Evolutionary conservation across 1,140 invertebrate species (phyloP).

Genomic region (Phthorimaea operculella): DNA sequence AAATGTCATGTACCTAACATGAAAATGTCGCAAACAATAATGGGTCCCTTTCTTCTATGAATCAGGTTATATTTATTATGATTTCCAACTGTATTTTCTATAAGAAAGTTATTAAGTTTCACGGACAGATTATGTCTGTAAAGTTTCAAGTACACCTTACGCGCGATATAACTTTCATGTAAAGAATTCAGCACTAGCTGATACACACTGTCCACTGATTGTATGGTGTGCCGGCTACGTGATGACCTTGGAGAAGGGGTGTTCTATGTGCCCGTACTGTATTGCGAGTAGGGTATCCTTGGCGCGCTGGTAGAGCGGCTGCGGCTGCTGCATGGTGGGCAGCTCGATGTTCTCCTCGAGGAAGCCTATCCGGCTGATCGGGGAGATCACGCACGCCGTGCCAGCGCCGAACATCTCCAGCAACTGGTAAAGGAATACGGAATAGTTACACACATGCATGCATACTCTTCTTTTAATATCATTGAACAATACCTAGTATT

Average conservation of each 20-base stretch:
- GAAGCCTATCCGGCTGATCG: conserved; percentile 85
- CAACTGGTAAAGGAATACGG: conserved; percentile 71
- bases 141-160: too few relatives aligned
- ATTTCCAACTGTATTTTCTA: too few relatives aligned
- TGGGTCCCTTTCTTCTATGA: too few relatives aligned
- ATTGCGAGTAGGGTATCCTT: conserved; percentile 83
- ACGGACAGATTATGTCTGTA: too few relatives aligned
- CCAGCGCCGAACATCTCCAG: conserved; percentile 95
- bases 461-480: too few relatives aligned
- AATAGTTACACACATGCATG: too few relatives aligned
- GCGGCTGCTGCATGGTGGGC: conserved; percentile 79
- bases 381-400: conserved; percentile 93
- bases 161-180: too few relatives aligned
- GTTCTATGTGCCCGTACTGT: conserved; percentile 85
- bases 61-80: too few relatives aligned
- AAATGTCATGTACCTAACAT: too few relatives aligned
- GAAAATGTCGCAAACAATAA: too few relatives aligned
- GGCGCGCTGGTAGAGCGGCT: conserved; percentile 76
- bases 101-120: too few relatives aligned
- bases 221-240: conserved; percentile 29
- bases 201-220: neutral
- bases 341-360: conserved; percentile 73
- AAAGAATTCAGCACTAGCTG: neutral
- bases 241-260: conserved; percentile 78
- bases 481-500: too few relatives aligned